Evolutionary conservation across 2,888 invertebrate species (phyloP), one percentile per base, ranked within the genome.

Genomic region (Spisula subtruncata): DNA sequence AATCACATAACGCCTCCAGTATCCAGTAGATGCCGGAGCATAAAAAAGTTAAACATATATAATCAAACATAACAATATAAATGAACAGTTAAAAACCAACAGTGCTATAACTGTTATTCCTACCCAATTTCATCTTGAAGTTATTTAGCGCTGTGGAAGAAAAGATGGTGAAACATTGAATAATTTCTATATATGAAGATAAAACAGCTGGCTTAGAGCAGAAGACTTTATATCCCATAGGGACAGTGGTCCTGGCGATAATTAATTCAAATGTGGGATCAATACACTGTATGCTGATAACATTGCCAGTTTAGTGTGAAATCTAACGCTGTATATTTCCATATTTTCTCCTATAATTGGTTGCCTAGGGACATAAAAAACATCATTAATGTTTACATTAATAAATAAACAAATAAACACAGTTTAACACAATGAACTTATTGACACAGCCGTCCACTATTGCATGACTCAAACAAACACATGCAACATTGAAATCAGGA

Each of bases 111-210:
- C 60, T 66, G 20, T n/a, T n/a, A 5, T 35, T 75, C 75, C 75
- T 75, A 75, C 75, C 75, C 29, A 75, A 35, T 75, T 75, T 75
- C 75, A 75, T 75, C 75, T 75, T 75, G 75, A 75, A 75, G 35
- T 35, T 75, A 35, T 75, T 75, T 35, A 75, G 35, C 12, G 75
- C 75, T 75, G 75, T 32, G 75, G 35, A 75, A 32, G 16, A 60
- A 16, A 75, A 35, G 75, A 32, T 75, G 75, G 16, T 14, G 75
- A 75, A 75, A 5, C 75, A 75, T 75, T 75, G 75, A n/a, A 32
- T 75, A 75, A 35, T 16, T 35, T 75, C 14, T 71, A 25, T 35
- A 32, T 35, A 35, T 16, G 75, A 35, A 75, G 35, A 75, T 14
- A 75, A 75, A 75, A 14, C 32, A 75, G 35, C 35, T 32, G 35